Conservation (phyloP, 2,888 invertebrate genomes). For the Pocota personata region DNA sequence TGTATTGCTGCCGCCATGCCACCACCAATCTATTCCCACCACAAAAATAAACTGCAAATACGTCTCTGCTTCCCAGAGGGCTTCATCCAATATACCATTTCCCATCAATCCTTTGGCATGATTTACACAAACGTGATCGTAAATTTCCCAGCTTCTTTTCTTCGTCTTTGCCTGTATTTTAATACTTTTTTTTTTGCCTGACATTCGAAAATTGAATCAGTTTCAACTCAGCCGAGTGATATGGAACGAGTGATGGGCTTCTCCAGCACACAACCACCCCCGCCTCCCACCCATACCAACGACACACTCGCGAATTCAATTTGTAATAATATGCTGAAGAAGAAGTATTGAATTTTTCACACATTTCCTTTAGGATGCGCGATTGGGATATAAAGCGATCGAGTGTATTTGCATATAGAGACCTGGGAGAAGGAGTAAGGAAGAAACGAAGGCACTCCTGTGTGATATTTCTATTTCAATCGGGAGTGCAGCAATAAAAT, state of each 20-base stretch:
- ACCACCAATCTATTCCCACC: conserved; percentile 37
- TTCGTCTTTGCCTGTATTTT: neutral
- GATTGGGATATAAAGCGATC: conserved; percentile 64
- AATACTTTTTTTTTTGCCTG: conserved; percentile 7
- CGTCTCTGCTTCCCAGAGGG: conserved; percentile 36
- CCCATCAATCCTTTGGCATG: conserved; percentile 69
- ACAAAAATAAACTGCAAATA: conserved; percentile 67
- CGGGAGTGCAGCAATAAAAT: conserved; percentile 65
- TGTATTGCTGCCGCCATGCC: conserved; percentile 41
- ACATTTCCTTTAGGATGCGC: conserved; percentile 63
- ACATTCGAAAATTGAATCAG: conserved; percentile 69
- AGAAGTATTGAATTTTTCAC: conserved; percentile 72
- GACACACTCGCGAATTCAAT: conserved; percentile 70
- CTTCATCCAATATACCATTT: conserved; percentile 47
- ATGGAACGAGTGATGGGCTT: conserved; percentile 54
- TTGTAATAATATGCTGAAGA: conserved; percentile 69
- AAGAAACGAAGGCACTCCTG: neutral
- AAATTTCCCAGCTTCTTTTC: conserved; percentile 54
- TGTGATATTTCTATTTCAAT: conserved; percentile 66
- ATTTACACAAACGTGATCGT: conserved; percentile 73
- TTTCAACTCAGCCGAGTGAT: conserved; percentile 68
- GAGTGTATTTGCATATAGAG: conserved; percentile 30
- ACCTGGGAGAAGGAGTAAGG: neutral
- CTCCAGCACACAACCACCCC: neutral
- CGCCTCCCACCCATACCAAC: neutral